Evolutionary conservation across 2,888 invertebrate species (phyloP), one percentile per base, ranked within the genome.

Genomic region (Tetrapedia diversipes): DNA sequence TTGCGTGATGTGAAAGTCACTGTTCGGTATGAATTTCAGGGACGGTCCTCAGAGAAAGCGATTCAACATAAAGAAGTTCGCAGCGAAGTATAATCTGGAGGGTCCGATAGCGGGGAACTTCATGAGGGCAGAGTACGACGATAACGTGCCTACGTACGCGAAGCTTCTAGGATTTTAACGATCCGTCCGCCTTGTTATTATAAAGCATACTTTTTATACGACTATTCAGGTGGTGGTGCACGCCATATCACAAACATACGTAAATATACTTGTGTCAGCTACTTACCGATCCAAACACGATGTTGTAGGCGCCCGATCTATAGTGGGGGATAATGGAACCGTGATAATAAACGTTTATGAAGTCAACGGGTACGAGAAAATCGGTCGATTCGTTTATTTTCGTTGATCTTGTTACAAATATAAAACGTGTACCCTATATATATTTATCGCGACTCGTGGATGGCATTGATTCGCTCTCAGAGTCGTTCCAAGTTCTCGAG

Each of bases 81-180:
- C 94, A 0, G 91, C 93, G 61, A 93, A 94, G 77, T 94, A 93
- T 84, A 92, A 94, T 81, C 89, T 95, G 71, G 94, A 94, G 7
- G 89, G 92, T 3, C 94, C 95, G 0, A 89, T 95, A 32, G 94
- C 94, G 84, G 95, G 94, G 22, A 95, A 95, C 85, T 95, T 93
- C 87, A 94, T 93, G 89, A 89, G 92, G 51, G 94, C 94, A 3
- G 91, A 94, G 89, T 95, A 93, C 87, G 94, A 95, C 83, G 93
- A 94, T 77, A 94, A 94, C 84, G 95, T 95, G 11, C 92, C 93
- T n/a, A 88, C 81, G 41, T 85, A 92, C 54, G 90, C 92, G 8
- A 85, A 69, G 22, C 74, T 45, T 11, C 29, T 85, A 37, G 85
- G 80, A 53, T 77, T 85, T 19, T 83, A 63, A 67, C 14, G 19